Conservation (phyloP, 2,797 vertebrate species). For the Phataginus tetradactyla region DNA sequence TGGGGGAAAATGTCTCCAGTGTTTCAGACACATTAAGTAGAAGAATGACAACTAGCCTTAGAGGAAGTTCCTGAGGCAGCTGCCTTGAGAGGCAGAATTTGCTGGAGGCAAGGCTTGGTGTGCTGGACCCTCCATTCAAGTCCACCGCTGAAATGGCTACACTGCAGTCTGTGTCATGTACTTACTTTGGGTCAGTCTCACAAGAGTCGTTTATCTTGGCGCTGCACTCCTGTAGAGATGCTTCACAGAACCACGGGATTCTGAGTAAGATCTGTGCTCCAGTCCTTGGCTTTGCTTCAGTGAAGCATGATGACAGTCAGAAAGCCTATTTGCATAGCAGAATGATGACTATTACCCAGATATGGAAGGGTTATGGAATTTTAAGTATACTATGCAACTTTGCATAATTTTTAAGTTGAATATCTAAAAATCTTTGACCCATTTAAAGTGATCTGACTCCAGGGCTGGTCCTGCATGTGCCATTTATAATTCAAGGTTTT, state of each 20-base stretch:
- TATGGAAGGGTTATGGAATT: neutral
- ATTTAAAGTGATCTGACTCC: neutral
- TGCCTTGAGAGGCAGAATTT: neutral
- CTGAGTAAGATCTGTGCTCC: neutral
- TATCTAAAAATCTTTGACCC: neutral
- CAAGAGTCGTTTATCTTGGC: neutral
- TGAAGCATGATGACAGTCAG: neutral
- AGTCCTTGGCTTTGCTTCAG: neutral
- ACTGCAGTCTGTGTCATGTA: neutral
- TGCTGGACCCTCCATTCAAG: neutral
- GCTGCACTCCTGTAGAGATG: neutral
- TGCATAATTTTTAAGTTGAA: neutral
- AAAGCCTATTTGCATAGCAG: neutral
- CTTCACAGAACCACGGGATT: neutral
- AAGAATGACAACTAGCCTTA: neutral
- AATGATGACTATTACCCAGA: neutral
- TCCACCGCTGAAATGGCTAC: neutral
- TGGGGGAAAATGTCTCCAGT: neutral
- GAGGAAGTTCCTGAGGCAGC: neutral
- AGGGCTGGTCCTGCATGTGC: neutral
- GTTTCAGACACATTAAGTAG: neutral
- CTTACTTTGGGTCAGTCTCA: neutral
- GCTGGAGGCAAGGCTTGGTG: neutral
- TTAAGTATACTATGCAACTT: neutral
- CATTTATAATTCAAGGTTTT: slow-evolving; percentile 46